Evolutionary conservation across 1,140 invertebrate species (phyloP).

Genomic region (Copidosoma floridanum): DNA sequence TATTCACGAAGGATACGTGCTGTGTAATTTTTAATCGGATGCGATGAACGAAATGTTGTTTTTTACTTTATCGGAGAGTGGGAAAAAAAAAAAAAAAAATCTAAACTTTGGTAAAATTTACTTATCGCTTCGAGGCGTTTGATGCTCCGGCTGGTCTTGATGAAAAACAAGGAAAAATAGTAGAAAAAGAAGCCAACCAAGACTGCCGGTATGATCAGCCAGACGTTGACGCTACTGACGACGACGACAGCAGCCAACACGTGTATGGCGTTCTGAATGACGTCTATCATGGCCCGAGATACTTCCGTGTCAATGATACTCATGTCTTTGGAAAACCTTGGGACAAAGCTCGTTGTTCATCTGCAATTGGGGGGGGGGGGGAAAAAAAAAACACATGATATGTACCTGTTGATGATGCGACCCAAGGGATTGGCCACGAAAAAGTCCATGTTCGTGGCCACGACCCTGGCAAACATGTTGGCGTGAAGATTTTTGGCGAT

Average conservation of each 20-base stretch:
- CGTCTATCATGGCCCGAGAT: constrained; percentile 73
- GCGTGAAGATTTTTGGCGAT: constrained; percentile 75
- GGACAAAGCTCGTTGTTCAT: no score
- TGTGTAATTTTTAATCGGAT: no score
- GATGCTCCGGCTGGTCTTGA: constrained; percentile 78
- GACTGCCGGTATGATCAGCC: constrained; percentile 70
- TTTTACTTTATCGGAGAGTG: no score
- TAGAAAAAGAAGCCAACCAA: constrained; percentile 65
- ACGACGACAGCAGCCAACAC: constrained; percentile 75
- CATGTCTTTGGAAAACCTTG: constrained; percentile 80
- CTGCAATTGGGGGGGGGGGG: no score
- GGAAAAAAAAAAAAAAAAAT: neutral
- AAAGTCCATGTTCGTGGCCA: constrained; percentile 76
- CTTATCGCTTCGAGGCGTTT: constrained; percentile 87
- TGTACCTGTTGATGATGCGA: constrained; percentile 68
- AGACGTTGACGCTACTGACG: constrained; percentile 72
- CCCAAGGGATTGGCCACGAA: constrained; percentile 79
- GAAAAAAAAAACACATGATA: neutral
- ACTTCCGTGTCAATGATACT: constrained; percentile 83
- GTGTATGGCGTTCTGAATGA: constrained; percentile 69
- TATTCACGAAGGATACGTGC: neutral
- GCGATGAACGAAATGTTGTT: no score
- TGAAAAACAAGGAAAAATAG: constrained; percentile 78
- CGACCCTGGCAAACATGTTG: constrained; percentile 74
- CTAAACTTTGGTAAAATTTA: constrained; percentile 57